Evolutionary conservation across 2,888 invertebrate species (phyloP).

Genomic region (Aporophyla nigra): DNA sequence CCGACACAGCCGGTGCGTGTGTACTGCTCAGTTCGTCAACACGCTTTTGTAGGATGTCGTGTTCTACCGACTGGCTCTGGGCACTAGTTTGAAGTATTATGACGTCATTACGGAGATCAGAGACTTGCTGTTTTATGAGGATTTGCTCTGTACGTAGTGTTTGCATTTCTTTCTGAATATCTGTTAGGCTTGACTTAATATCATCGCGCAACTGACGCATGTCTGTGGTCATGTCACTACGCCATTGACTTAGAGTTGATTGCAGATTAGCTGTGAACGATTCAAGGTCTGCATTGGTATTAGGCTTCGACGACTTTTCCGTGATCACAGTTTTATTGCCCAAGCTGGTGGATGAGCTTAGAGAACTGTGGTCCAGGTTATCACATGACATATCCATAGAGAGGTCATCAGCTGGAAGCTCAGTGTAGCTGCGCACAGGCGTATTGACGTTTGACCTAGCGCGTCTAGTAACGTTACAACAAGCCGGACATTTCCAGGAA

Average conservation of each 20-base stretch:
- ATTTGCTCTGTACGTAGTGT: constrained; percentile 12
- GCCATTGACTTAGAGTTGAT: constrained; percentile 8
- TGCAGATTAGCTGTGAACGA: background rate
- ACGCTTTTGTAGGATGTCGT: background rate
- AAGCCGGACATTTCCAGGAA: constrained; percentile 15
- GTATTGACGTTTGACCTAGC: constrained; percentile 7
- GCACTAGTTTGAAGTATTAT: background rate
- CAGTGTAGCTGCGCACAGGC: constrained; percentile 16
- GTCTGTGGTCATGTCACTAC: constrained; percentile 9
- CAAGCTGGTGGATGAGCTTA: background rate
- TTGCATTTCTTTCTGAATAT: constrained; percentile 6
- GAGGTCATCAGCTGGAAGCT: background rate
- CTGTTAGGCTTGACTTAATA: background rate
- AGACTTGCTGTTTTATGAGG: background rate
- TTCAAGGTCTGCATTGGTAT: background rate
- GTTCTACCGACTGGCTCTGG: background rate
- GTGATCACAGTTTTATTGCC: background rate
- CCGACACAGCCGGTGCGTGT: background rate
- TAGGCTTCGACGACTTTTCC: background rate
- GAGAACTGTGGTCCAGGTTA: constrained; percentile 5
- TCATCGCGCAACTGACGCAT: constrained; percentile 2
- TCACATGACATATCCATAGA: constrained; percentile 2
- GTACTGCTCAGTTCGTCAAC: background rate
- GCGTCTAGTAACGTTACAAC: constrained; percentile 9
- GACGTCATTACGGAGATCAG: background rate